These are phyloP conservation scores for Stenurella melanura DNA, from an alignment of 2,888 invertebrate species.

Conservation along the genomic window DNA sequence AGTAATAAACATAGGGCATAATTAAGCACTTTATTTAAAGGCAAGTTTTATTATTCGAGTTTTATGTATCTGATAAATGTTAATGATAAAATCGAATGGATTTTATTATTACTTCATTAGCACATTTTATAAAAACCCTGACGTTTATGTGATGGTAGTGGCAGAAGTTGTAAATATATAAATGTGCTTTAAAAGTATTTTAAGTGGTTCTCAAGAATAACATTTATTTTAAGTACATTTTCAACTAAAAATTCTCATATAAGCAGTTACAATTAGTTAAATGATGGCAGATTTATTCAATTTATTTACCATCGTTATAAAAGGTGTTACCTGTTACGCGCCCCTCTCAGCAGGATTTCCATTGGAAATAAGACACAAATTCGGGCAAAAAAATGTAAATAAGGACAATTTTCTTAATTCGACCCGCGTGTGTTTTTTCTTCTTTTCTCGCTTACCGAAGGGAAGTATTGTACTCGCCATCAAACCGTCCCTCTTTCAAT, in stretches of 20 bases:
- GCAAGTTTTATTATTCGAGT: not conserved
- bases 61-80: slow-evolving; percentile 8
- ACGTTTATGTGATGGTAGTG: slow-evolving; percentile 1
- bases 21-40: slow-evolving; percentile 5
- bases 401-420: too few relatives aligned
- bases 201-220: slow-evolving; percentile 1
- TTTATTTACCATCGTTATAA: not conserved
- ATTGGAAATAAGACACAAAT: too few relatives aligned
- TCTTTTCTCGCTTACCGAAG: too few relatives aligned
- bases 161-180: slow-evolving; percentile 8
- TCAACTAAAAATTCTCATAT: slow-evolving; percentile 5
- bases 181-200: slow-evolving; percentile 12
- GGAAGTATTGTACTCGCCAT: too few relatives aligned
- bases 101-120: slow-evolving; percentile 35
- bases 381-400: too few relatives aligned
- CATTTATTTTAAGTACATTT: slow-evolving; percentile 9
- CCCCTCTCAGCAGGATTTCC: too few relatives aligned
- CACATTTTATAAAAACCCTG: slow-evolving; percentile 14
- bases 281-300: not conserved
- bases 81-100: slow-evolving; percentile 21
- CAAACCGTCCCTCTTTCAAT: too few relatives aligned
- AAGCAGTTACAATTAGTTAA: not conserved
- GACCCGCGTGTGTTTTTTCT: too few relatives aligned
- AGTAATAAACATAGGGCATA: slow-evolving; percentile 19
- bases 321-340: too few relatives aligned